phyloP scores from a whole-genome alignment of 2,888 invertebrate genomes.

The Apamea monoglypha region DNA sequence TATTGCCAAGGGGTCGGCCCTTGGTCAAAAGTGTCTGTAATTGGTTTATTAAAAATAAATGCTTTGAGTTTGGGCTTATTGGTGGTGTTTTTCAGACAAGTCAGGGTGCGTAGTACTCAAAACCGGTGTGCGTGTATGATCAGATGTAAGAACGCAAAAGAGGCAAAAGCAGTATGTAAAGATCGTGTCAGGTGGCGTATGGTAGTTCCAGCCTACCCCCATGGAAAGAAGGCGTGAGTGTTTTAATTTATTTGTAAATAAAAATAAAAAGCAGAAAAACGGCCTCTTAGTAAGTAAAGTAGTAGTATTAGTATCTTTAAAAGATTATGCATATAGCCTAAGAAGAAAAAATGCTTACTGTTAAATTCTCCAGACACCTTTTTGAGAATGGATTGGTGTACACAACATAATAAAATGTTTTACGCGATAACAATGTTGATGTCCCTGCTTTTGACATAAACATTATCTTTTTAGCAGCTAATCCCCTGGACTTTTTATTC shows the following conservation, averaged over 20 bases:
- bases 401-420: background rate
- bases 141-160: background rate
- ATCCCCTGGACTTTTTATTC: background rate
- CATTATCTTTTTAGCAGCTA: background rate
- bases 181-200: background rate
- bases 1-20: too few relatives aligned
- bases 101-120: too few relatives aligned
- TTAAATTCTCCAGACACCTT: background rate
- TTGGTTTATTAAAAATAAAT: too few relatives aligned
- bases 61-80: too few relatives aligned
- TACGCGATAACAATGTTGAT: background rate
- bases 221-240: background rate
- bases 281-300: background rate
- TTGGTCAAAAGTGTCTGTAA: too few relatives aligned
- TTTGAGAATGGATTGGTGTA: background rate
- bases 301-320: background rate
- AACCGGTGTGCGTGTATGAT: too few relatives aligned
- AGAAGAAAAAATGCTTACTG: background rate
- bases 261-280: background rate
- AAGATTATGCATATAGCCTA: background rate
- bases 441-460: background rate
- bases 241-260: background rate
- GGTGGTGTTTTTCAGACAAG: background rate
- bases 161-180: background rate
- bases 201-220: background rate